Percentiles rank a stretch among this genome's conserved stretches.
Evolutionary conservation across 1,140 invertebrate species (phyloP).

Genomic region (Cydia strobilella): DNA sequence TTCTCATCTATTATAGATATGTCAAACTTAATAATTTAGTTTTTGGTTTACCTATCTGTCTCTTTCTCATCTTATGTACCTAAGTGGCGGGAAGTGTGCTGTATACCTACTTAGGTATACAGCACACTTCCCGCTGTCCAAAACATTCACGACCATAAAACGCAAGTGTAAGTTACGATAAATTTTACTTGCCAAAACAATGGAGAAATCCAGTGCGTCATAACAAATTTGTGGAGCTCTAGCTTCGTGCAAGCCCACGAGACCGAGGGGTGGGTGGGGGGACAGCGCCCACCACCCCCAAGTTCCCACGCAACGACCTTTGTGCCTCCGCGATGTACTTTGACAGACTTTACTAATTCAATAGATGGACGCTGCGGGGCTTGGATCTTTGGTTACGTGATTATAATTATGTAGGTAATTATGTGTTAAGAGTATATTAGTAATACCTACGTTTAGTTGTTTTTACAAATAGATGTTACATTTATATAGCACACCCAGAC

Average conservation of each 20-base stretch:
- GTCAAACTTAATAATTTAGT: no score
- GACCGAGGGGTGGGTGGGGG: slow-evolving; percentile 37
- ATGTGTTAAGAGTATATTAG: neutral
- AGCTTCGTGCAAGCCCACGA: slow-evolving; percentile 62
- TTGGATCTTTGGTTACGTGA: slow-evolving; percentile 38
- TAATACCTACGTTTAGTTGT: neutral
- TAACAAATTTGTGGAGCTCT: slow-evolving; percentile 75
- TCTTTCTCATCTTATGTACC: no score
- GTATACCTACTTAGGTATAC: no score
- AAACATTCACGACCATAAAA: neutral
- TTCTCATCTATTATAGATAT: no score
- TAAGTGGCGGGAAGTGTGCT: no score
- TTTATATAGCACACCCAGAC: no score
- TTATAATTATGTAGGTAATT: slow-evolving; percentile 24
- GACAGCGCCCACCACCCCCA: slow-evolving; percentile 49
- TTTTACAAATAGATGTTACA: neutral
- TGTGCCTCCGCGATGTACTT: slow-evolving; percentile 76
- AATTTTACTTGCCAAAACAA: slow-evolving; percentile 36
- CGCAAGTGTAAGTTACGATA: slow-evolving; percentile 26
- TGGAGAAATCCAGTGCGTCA: slow-evolving; percentile 73
- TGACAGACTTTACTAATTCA: slow-evolving; percentile 79
- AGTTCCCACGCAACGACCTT: slow-evolving; percentile 77
- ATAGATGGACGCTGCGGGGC: slow-evolving; percentile 69
- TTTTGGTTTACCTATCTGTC: no score
- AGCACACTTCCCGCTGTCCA: neutral